Conservation (phyloP, 2,797 vertebrate genomes). For the Clarias pachynema region DNA sequence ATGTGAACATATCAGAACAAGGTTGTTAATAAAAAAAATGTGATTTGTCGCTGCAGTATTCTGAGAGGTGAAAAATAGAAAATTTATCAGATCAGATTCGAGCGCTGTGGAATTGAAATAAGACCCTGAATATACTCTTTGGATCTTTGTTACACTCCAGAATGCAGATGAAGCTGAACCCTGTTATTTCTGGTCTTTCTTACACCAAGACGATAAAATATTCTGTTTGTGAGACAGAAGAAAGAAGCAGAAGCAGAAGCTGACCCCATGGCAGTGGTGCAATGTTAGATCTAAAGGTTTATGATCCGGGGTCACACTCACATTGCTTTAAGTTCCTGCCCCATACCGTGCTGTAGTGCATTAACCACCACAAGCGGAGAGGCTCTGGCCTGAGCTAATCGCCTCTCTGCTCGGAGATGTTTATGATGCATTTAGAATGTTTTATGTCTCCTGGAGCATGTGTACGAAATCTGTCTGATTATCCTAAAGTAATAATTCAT, state of each 20-base stretch:
- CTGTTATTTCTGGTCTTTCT: conserved; percentile 67
- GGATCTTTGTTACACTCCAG: neutral
- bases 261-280: conserved; percentile 47
- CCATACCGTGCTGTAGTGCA: conserved; percentile 33
- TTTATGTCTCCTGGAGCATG: conserved; percentile 51
- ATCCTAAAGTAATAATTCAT: conserved; percentile 48
- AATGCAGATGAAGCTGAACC: neutral
- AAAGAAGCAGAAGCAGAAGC: conserved; percentile 63
- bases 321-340: conserved; percentile 35
- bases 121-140: neutral
- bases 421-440: conserved; percentile 59
- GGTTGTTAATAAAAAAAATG: neutral
- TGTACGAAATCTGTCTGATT: conserved; percentile 44
- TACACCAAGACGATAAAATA: conserved; percentile 67
- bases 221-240: conserved; percentile 66
- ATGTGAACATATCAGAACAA: neutral
- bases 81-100: neutral
- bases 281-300: conserved; percentile 61
- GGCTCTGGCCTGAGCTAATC: conserved; percentile 47
- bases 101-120: neutral
- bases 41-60: neutral
- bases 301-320: conserved; percentile 67
- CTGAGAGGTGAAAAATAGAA: neutral
- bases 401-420: conserved; percentile 47
- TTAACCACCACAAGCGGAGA: conserved; percentile 46